phyloP scores from a whole-genome alignment of 2,888 invertebrate species.

The Cosmia trapezina region DNA sequence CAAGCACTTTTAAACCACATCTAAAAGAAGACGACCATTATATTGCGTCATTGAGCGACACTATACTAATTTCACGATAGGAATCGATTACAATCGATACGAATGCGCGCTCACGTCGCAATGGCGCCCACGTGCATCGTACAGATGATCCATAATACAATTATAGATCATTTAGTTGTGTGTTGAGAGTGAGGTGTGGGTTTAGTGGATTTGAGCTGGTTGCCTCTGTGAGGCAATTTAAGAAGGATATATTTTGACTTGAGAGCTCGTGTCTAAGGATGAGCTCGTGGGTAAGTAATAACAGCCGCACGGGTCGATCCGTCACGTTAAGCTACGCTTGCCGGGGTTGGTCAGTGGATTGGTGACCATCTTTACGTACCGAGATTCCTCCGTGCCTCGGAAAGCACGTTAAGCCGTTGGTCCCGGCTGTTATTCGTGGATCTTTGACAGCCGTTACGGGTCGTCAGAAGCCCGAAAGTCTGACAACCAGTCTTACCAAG shows the following conservation, averaged over 20 bases:
- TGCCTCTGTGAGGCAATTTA: conserved; percentile 40
- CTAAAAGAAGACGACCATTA: conserved; percentile 64
- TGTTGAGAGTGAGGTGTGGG: not conserved
- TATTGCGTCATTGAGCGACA: conserved; percentile 73
- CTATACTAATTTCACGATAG: conserved; percentile 83
- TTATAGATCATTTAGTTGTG: conserved; percentile 80
- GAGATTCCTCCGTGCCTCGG: too few species aligned
- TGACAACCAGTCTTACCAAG: too few species aligned
- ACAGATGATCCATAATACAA: conserved; percentile 89
- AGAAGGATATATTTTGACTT: not conserved
- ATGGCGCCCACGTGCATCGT: conserved; percentile 87
- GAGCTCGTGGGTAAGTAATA: too few species aligned
- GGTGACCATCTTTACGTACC: too few species aligned
- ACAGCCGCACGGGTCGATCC: too few species aligned
- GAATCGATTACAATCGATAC: conserved; percentile 85
- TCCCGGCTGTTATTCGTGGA: too few species aligned
- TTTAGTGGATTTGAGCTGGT: not conserved
- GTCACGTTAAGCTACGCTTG: too few species aligned
- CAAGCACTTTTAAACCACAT: conserved; percentile 23
- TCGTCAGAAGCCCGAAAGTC: too few species aligned
- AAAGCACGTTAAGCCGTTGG: too few species aligned
- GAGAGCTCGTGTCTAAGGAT: too few species aligned
- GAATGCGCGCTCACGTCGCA: conserved; percentile 86
- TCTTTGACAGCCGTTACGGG: too few species aligned
- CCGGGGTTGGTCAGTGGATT: too few species aligned